phyloP scores from a whole-genome alignment of 2,888 invertebrate species.

The Limnephilus rhombicus region DNA sequence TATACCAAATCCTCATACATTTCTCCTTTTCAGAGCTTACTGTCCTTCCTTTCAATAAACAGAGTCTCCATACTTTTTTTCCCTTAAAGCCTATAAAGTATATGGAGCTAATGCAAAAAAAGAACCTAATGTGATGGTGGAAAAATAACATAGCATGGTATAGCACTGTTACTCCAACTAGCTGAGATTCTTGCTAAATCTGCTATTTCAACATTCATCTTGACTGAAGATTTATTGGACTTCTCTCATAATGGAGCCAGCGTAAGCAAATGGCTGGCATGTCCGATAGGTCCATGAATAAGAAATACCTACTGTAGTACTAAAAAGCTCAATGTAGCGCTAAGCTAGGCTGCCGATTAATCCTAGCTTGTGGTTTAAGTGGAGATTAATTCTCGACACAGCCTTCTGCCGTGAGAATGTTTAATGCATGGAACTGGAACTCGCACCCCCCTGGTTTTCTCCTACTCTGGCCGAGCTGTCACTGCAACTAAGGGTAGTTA shows the following conservation, averaged over 20 bases:
- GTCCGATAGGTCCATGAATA: conserved; percentile 1
- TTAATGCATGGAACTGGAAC: neutral
- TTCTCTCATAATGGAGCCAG: neutral
- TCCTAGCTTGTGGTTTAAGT: conserved; percentile 16
- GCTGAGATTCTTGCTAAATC: neutral
- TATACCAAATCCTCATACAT: no score
- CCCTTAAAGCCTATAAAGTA: no score
- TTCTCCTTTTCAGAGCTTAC: no score
- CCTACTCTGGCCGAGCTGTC: neutral
- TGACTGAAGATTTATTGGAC: neutral
- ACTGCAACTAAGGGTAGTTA: conserved; percentile 7
- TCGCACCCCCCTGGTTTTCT: neutral
- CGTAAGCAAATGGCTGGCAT: neutral
- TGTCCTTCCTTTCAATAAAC: no score
- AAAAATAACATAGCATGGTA: neutral
- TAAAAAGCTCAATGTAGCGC: neutral
- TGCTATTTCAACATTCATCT: neutral
- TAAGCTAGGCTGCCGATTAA: conserved; percentile 32
- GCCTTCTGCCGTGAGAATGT: conserved; percentile 15
- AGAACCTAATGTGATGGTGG: neutral
- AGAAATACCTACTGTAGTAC: neutral
- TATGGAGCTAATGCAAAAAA: no score
- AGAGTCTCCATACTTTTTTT: no score
- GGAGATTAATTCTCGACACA: conserved; percentile 33
- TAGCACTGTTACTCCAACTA: neutral